Evolutionary conservation across 2,113 vertebrate species (phyloP).

Genomic region (Dascyllus trimaculatus): DNA sequence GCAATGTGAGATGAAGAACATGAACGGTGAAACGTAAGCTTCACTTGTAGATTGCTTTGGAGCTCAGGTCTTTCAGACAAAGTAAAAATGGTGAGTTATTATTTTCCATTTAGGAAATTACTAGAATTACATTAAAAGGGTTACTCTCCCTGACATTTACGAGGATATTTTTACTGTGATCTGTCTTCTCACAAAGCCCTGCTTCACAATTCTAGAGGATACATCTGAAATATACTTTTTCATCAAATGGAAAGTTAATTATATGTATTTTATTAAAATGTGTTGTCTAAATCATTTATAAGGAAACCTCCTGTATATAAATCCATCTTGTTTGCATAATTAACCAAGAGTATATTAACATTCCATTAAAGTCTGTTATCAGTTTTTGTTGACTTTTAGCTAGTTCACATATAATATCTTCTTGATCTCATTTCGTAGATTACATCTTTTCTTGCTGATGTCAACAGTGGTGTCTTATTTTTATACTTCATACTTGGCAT

Average conservation of each 20-base stretch:
- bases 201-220: not conserved
- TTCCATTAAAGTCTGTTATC: not conserved
- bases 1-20: not conserved
- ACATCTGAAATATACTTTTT: conserved; percentile 5
- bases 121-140: not conserved
- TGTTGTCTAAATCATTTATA: conserved; percentile 3
- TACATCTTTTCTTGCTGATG: not conserved
- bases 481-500: not conserved
- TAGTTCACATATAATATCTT: not conserved
- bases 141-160: not conserved
- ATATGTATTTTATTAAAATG: not conserved
- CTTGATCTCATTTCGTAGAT: not conserved
- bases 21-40: not conserved
- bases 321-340: not conserved
- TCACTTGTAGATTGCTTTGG: not conserved
- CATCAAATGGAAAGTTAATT: not conserved
- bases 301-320: not conserved
- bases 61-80: not conserved
- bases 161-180: conserved; percentile 2
- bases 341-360: not conserved
- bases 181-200: conserved; percentile 3
- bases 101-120: not conserved
- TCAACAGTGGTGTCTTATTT: not conserved
- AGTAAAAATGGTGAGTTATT: not conserved
- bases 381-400: not conserved